phyloP scores from a whole-genome alignment of 2,797 vertebrate species.

The Hypotaenidia philippensis region DNA sequence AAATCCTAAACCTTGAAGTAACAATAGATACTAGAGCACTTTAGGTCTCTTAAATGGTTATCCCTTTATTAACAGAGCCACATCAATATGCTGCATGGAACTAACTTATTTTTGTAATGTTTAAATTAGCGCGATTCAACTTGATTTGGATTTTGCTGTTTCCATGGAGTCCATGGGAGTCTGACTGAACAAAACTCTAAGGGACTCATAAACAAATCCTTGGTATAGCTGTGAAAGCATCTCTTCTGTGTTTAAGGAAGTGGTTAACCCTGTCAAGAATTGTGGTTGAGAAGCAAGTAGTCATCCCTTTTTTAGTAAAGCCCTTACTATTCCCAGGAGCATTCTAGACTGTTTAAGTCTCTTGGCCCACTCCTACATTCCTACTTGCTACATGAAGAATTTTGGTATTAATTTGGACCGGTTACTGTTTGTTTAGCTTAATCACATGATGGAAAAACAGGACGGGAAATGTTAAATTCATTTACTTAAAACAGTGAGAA shows the following conservation, averaged over 20 bases:
- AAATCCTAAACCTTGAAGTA: not conserved
- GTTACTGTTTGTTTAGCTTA: not conserved
- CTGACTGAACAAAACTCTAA: not conserved
- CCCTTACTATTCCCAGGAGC: not conserved
- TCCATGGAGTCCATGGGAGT: not conserved
- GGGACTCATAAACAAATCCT: not conserved
- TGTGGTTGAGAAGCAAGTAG: not conserved
- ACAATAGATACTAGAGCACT: not conserved
- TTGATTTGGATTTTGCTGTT: not conserved
- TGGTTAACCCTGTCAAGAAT: not conserved
- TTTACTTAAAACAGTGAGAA: not conserved
- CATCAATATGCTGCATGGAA: not conserved
- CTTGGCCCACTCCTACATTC: not conserved
- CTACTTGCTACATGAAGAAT: not conserved
- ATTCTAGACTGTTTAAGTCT: not conserved
- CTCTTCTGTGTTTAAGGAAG: not conserved
- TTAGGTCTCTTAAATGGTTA: not conserved
- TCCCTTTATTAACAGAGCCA: not conserved
- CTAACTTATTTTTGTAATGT: not conserved
- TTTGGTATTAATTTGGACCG: not conserved
- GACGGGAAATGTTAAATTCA: not conserved
- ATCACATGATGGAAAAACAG: not conserved
- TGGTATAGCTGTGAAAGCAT: not conserved
- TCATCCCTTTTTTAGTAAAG: not conserved
- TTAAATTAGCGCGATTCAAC: not conserved